Evolutionary conservation across 1,140 invertebrate genomes (phyloP), one percentile per base, ranked within the genome.

Genomic region (Drosophila guanche): DNA sequence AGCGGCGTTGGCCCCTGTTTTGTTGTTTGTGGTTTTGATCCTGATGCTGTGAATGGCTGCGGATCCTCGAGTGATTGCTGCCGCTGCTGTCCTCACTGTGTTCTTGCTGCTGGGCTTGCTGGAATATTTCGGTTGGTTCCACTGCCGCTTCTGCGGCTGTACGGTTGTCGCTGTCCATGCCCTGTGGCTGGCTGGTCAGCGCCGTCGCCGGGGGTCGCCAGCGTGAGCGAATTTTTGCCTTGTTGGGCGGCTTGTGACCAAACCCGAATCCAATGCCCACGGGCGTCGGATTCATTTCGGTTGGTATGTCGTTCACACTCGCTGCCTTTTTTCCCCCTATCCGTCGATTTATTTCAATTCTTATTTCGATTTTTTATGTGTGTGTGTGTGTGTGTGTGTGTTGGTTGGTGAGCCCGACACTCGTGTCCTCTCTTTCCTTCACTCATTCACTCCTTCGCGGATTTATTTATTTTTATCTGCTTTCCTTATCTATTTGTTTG

Each of bases 261-360:
- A 76, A 65, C 52, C 69, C 74, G 86, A 90, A 90, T 90, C 80
- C 81, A 81, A 83, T 90, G 86, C 80, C 86, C 78, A 79, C 53
- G 54, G 81, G 86, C 75, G 71, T 90, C 80, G 86, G 86, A 90
- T 81, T 79, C 86, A 90, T 90, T 79, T 69, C 83, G 77, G 75
- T 76, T 65, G 46, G 42, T 51, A 56, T 56, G 42, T 59, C 46
- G 22, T 25, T 48, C 43, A 10, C 47, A 10, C 29, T 46, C 61
- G 12, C 53, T 6, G 29, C 16, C 25, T 54, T 20, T 46, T 25
- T 40, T 27, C 40, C 41, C 51, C 16, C 53, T 43, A 16, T 45
- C 42, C 33, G 25, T 43, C 7, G 16, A 7, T 27, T 41, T 10
- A 37, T 54, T 27, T 29, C 10, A 3, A n/a, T 25, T 5, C n/a